Evolutionary conservation across 2,113 vertebrate species (phyloP).

Genomic region (Symphodus melops): DNA sequence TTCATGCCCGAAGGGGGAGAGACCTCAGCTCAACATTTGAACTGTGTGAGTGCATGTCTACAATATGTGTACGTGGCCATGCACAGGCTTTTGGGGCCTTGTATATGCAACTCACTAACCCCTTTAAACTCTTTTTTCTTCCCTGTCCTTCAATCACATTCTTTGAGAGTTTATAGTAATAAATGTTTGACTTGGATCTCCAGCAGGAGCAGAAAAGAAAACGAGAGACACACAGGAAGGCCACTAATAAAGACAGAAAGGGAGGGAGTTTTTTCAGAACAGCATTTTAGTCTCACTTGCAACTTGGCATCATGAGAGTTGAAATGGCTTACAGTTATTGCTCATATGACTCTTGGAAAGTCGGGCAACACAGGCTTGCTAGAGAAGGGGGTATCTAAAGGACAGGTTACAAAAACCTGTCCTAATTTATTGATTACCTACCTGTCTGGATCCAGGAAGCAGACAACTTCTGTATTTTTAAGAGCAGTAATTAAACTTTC

Average conservation of each 20-base stretch:
- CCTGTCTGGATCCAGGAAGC: too few species aligned
- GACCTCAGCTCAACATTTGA: slow-evolving; percentile 69
- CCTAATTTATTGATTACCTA: too few species aligned
- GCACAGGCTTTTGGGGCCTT: neutral
- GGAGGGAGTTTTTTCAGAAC: neutral
- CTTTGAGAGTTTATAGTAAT: slow-evolving; percentile 21
- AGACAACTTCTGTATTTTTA: too few species aligned
- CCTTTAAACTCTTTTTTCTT: neutral
- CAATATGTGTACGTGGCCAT: slow-evolving; percentile 10
- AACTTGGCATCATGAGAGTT: slow-evolving; percentile 29
- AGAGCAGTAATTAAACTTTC: too few species aligned
- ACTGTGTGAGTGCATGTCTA: slow-evolving; percentile 55
- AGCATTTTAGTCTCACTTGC: slow-evolving; percentile 21
- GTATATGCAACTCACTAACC: slow-evolving; percentile 24
- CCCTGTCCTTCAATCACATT: slow-evolving; percentile 22
- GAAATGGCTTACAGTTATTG: slow-evolving; percentile 33
- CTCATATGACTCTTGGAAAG: slow-evolving; percentile 37
- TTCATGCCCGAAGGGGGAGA: slow-evolving; percentile 63
- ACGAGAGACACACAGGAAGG: neutral
- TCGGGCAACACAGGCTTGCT: slow-evolving; percentile 10
- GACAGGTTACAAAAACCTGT: slow-evolving; percentile 14
- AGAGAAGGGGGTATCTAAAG: slow-evolving; percentile 24
- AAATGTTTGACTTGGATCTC: slow-evolving; percentile 8
- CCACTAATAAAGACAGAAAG: slow-evolving; percentile 6
- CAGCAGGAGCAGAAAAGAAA: neutral